Percentiles rank a stretch among this genome's conserved stretches.
These are phyloP conservation scores for Temnothorax longispinosus DNA, from an alignment of 1,140 invertebrate genomes.

Conservation along the genomic window DNA sequence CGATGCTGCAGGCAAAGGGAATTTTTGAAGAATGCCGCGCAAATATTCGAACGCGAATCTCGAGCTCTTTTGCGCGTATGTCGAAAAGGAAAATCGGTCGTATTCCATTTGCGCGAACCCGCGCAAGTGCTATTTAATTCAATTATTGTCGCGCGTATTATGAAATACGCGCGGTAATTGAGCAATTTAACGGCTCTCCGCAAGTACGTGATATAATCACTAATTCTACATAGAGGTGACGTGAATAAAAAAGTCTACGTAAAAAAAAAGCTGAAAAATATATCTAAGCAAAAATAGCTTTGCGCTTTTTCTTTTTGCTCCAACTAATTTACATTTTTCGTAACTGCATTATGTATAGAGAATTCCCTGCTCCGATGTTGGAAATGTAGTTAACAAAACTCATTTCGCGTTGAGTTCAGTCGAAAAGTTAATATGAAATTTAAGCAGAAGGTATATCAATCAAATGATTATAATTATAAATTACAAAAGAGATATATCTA, in stretches of 20 bases:
- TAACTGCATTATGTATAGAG: not conserved
- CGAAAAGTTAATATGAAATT: not conserved
- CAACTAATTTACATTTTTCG: conserved; percentile 18
- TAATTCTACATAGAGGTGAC: not conserved
- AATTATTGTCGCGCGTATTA: conserved; percentile 41
- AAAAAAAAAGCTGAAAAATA: not conserved
- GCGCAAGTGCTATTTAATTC: conserved; percentile 27
- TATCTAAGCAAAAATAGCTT: not conserved
- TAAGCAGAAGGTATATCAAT: conserved; percentile 16
- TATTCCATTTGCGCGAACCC: not conserved
- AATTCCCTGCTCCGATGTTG: not conserved
- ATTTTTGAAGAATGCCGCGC: conserved; percentile 55
- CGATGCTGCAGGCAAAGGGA: not conserved
- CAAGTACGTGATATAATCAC: conserved; percentile 30
- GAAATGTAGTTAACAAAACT: conserved; percentile 23
- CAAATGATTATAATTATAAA: not conserved
- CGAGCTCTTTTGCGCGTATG: not conserved
- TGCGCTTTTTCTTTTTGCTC: not conserved
- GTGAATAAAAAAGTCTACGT: conserved; percentile 19
- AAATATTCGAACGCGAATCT: not conserved
- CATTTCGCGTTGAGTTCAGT: not conserved
- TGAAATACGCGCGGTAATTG: conserved; percentile 30
- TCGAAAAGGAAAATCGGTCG: conserved; percentile 12
- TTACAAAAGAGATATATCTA: not conserved
- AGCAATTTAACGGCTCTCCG: conserved; percentile 37